Percentiles rank a stretch among this genome's conserved stretches.
Conservation (phyloP, 2,888 invertebrate genomes). For the Tenthredo mesomela region DNA sequence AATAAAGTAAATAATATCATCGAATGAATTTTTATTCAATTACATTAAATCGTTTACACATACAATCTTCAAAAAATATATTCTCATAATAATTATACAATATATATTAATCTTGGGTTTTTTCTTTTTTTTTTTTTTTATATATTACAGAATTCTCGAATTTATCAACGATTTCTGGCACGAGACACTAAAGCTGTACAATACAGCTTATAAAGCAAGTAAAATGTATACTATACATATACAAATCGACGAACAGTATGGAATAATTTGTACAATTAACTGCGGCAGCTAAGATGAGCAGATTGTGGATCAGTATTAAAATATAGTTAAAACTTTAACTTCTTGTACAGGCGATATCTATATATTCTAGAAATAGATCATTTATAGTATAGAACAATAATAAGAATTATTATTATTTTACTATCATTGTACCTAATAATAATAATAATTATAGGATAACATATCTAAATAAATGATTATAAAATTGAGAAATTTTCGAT, state of each 20-base stretch:
- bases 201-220: background rate
- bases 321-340: background rate
- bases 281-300: background rate
- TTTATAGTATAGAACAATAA: background rate
- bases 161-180: conserved; percentile 58
- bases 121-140: too few species aligned
- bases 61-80: conserved; percentile 53
- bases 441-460: background rate
- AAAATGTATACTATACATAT: background rate
- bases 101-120: background rate
- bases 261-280: conserved; percentile 7
- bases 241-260: background rate
- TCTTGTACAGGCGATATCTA: conserved; percentile 1
- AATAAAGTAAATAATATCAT: background rate
- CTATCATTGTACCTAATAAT: background rate
- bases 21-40: conserved; percentile 51
- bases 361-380: background rate
- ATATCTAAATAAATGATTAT: background rate
- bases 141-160: conserved; percentile 64
- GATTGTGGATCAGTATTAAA: conserved; percentile 29
- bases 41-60: conserved; percentile 47
- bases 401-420: background rate
- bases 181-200: conserved; percentile 60
- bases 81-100: background rate
- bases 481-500: background rate